Evolutionary conservation across 1,140 invertebrate species (phyloP).

Genomic region (Brachionus angularis): DNA sequence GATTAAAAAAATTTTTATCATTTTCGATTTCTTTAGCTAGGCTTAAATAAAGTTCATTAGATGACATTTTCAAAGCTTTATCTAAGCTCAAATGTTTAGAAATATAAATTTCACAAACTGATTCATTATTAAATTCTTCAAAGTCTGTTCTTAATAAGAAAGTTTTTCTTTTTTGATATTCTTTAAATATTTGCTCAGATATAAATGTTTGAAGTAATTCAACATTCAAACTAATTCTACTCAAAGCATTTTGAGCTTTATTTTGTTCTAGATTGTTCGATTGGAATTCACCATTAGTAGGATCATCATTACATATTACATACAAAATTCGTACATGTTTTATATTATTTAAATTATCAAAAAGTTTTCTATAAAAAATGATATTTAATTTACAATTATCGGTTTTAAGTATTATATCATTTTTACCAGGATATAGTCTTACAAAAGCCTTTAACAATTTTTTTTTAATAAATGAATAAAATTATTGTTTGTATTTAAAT

Average conservation of each 20-base stretch:
- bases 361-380: not conserved
- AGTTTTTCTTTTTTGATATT: not conserved
- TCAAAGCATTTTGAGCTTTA: not conserved
- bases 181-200: conserved; percentile 2
- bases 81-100: not conserved
- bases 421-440: not conserved
- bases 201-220: conserved; percentile 9
- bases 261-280: not conserved
- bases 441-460: not conserved
- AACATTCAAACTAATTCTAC: not conserved
- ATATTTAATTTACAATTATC: not conserved
- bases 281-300: not conserved
- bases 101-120: not conserved
- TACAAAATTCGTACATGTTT: not conserved
- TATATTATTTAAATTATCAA: too few relatives aligned
- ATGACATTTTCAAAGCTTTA: conserved; percentile 3
- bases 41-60: not conserved
- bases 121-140: not conserved
- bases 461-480: not conserved
- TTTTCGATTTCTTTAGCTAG: not conserved
- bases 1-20: too few relatives aligned
- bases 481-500: not conserved
- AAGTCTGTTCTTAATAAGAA: conserved; percentile 22
- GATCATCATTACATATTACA: conserved; percentile 10
- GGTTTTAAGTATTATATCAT: not conserved